A percentile compares a stretch with the other conserved stretches of the same genome.
Evolutionary conservation across 2,888 invertebrate genomes (phyloP).

Genomic region (Rhingia campestris): DNA sequence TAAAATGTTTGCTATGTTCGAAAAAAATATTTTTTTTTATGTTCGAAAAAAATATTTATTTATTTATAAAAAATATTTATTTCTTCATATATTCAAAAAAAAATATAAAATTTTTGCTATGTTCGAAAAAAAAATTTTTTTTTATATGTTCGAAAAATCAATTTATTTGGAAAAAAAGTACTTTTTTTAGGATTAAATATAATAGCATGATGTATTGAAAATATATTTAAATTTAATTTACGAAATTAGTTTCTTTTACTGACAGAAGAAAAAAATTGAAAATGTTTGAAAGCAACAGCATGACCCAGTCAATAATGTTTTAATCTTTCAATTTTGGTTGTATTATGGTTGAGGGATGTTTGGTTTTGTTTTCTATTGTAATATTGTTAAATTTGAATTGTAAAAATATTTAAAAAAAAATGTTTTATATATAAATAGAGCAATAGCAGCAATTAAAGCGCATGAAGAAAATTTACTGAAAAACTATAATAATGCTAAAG

Average conservation of each 20-base stretch:
- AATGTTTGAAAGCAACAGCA: slow-evolving; percentile 24
- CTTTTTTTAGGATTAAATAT: slow-evolving; percentile 20
- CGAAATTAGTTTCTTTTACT: slow-evolving; percentile 12
- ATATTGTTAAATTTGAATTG: slow-evolving; percentile 29
- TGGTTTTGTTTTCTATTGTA: slow-evolving; percentile 41
- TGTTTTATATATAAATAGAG: slow-evolving; percentile 33
- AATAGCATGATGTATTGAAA: slow-evolving; percentile 60
- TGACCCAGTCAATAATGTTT: slow-evolving; percentile 28
- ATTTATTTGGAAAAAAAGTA: too few relatives aligned
- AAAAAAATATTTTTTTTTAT: too few relatives aligned
- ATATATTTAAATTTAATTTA: slow-evolving; percentile 17
- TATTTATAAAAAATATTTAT: too few relatives aligned
- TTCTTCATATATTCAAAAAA: too few relatives aligned
- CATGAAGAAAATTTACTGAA: slow-evolving; percentile 33
- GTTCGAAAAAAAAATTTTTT: too few relatives aligned
- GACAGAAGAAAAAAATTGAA: slow-evolving; percentile 2
- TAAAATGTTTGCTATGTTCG: too few relatives aligned
- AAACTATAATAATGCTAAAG: slow-evolving; percentile 17
- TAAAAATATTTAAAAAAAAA: not conserved
- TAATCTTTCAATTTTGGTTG: slow-evolving; percentile 19
- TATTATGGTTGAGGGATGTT: slow-evolving; percentile 57
- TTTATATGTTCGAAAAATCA: too few relatives aligned
- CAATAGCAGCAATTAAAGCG: slow-evolving; percentile 53
- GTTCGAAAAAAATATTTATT: too few relatives aligned
- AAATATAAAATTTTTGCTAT: too few relatives aligned